phyloP scores from a whole-genome alignment of 2,888 invertebrate species.

The Eutolmus rufibarbis region DNA sequence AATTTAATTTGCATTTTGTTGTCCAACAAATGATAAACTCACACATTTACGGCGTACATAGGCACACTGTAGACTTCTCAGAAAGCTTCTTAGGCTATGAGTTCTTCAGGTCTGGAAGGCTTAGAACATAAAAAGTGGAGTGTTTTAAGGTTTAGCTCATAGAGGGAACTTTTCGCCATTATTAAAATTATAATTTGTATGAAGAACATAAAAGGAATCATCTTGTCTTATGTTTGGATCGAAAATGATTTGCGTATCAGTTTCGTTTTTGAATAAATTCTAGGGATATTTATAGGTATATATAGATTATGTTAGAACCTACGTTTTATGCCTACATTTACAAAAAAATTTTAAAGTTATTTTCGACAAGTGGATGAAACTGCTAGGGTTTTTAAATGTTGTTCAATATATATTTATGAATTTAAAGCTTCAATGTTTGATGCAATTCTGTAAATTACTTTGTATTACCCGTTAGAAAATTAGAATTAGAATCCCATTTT shows the following conservation, averaged over 20 bases:
- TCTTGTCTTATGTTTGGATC: background rate
- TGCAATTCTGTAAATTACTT: too few species aligned
- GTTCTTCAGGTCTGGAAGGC: background rate
- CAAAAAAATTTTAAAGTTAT: too few species aligned
- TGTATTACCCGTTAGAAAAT: too few species aligned
- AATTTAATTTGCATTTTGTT: constrained; percentile 27
- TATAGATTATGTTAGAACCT: too few species aligned
- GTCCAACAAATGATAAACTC: background rate
- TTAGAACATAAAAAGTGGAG: background rate
- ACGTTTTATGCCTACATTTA: too few species aligned
- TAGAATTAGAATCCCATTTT: too few species aligned
- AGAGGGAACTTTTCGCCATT: background rate
- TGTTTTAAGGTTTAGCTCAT: background rate
- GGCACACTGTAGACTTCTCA: background rate
- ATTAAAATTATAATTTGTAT: background rate
- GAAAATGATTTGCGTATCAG: background rate
- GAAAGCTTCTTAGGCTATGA: background rate
- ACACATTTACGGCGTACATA: background rate
- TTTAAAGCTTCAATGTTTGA: too few species aligned
- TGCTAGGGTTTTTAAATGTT: too few species aligned
- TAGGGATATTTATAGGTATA: background rate
- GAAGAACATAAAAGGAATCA: background rate
- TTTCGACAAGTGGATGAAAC: too few species aligned
- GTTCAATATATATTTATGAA: too few species aligned
- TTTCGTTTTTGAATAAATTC: background rate